phyloP scores from a whole-genome alignment of 2,888 invertebrate genomes.

The Barypeithes pellucidus region DNA sequence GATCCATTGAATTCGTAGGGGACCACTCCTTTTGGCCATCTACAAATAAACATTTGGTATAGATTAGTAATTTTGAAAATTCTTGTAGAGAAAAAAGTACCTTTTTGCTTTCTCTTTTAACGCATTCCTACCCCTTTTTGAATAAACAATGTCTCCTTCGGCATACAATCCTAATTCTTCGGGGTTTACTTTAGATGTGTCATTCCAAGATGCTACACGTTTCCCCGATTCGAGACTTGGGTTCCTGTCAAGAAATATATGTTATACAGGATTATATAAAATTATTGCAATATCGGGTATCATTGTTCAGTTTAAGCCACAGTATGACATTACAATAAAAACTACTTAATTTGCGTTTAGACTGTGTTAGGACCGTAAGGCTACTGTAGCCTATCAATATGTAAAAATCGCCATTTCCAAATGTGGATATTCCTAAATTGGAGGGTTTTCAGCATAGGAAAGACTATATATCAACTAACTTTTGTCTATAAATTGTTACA shows the following conservation, averaged over 20 bases:
- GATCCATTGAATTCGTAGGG: constrained; percentile 81
- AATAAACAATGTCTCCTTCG: constrained; percentile 82
- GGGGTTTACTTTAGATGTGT: constrained; percentile 77
- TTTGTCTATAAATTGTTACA: too few species aligned
- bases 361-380: too few species aligned
- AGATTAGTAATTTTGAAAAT: background rate
- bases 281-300: too few species aligned
- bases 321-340: too few species aligned
- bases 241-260: constrained; percentile 40
- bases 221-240: constrained; percentile 74
- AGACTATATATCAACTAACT: too few species aligned
- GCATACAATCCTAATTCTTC: constrained; percentile 86
- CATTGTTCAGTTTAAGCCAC: too few species aligned
- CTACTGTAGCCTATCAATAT: too few species aligned
- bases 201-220: constrained; percentile 75
- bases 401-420: too few species aligned
- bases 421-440: too few species aligned
- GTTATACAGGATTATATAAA: too few species aligned
- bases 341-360: too few species aligned
- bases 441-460: too few species aligned
- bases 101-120: constrained; percentile 54
- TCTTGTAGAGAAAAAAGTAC: constrained; percentile 41
- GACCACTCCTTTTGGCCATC: constrained; percentile 76
- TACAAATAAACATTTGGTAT: background rate
- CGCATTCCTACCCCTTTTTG: constrained; percentile 63